Percentiles rank a stretch among this genome's conserved stretches.
These are phyloP conservation scores for Steinernema scapterisci DNA, from an alignment of 2,888 invertebrate species.

Conservation along the genomic window DNA sequence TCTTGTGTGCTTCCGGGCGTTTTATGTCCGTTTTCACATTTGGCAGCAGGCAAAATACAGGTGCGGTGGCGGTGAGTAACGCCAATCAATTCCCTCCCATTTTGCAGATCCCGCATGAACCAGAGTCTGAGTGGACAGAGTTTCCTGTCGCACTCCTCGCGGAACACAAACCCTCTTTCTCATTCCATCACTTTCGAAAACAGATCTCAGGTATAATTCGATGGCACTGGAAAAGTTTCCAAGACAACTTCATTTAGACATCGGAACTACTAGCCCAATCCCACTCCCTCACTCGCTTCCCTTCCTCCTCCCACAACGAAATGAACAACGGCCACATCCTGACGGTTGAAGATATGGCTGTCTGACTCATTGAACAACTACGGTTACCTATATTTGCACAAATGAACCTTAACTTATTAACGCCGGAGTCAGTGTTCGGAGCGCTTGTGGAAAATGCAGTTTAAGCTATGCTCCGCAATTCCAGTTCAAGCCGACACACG, in stretches of 20 bases:
- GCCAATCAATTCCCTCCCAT: not conserved
- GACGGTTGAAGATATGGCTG: slow-evolving; percentile 17
- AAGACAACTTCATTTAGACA: not conserved
- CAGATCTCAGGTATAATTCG: slow-evolving; percentile 14
- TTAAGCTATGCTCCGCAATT: too few relatives aligned
- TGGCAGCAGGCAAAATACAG: slow-evolving; percentile 54
- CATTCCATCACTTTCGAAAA: slow-evolving; percentile 38
- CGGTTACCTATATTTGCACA: not conserved
- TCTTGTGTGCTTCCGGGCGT: slow-evolving; percentile 40
- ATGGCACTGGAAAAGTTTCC: not conserved
- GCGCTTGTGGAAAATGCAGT: too few relatives aligned
- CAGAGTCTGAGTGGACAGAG: slow-evolving; percentile 52
- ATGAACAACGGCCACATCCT: not conserved
- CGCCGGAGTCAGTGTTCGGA: too few relatives aligned
- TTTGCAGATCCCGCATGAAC: slow-evolving; percentile 48
- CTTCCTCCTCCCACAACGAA: slow-evolving; percentile 10
- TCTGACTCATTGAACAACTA: not conserved
- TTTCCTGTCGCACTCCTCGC: slow-evolving; percentile 45
- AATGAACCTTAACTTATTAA: too few relatives aligned
- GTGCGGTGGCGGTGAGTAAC: slow-evolving; percentile 37
- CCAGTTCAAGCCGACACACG: too few relatives aligned
- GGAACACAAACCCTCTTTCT: slow-evolving; percentile 26
- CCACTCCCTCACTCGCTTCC: slow-evolving; percentile 14
- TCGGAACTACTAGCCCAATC: slow-evolving; percentile 13
- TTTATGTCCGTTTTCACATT: slow-evolving; percentile 49